Percentiles rank a stretch among this genome's conserved stretches.
phyloP scores from a whole-genome alignment of 2,797 vertebrate species.

The Melanotaenia maccullochi region DNA sequence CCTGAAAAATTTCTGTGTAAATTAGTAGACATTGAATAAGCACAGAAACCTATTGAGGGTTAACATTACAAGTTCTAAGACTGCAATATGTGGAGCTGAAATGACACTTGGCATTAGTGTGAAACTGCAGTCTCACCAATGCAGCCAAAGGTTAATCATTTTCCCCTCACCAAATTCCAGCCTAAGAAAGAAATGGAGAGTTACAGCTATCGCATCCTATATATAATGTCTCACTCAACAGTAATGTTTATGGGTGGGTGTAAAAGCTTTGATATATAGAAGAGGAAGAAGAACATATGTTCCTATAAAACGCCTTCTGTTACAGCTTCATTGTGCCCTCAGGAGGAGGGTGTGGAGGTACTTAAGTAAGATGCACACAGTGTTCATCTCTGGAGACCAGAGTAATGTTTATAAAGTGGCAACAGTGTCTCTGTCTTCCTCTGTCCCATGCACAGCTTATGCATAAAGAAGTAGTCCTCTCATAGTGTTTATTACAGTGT shows the following conservation, averaged over 20 bases:
- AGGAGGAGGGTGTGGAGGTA: constrained; percentile 75
- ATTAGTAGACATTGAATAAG: background rate
- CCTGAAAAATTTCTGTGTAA: background rate
- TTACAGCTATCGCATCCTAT: constrained; percentile 53
- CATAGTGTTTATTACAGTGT: constrained; percentile 53
- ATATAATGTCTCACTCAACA: constrained; percentile 73
- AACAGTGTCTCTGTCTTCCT: constrained; percentile 53
- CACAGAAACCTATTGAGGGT: background rate
- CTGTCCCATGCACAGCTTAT: constrained; percentile 49
- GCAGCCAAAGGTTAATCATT: constrained; percentile 60
- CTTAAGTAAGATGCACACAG: constrained; percentile 76
- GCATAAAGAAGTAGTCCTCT: constrained; percentile 32
- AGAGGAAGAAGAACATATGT: constrained; percentile 80
- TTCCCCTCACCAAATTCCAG: constrained; percentile 53
- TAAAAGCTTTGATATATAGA: constrained; percentile 80
- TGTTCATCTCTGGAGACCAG: constrained; percentile 67
- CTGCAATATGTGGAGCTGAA: constrained; percentile 7
- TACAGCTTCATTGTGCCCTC: constrained; percentile 73
- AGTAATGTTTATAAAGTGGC: constrained; percentile 82
- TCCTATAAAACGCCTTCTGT: constrained; percentile 84
- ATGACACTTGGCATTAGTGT: constrained; percentile 25
- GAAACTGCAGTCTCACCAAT: constrained; percentile 32
- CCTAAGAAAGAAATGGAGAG: constrained; percentile 42
- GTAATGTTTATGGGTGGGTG: constrained; percentile 77
- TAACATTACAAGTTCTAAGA: background rate